A percentile compares a stretch with the other conserved stretches of the same genome.
These are phyloP conservation scores for Tribolium madens DNA, from an alignment of 1,140 invertebrate species.

Conservation along the genomic window DNA sequence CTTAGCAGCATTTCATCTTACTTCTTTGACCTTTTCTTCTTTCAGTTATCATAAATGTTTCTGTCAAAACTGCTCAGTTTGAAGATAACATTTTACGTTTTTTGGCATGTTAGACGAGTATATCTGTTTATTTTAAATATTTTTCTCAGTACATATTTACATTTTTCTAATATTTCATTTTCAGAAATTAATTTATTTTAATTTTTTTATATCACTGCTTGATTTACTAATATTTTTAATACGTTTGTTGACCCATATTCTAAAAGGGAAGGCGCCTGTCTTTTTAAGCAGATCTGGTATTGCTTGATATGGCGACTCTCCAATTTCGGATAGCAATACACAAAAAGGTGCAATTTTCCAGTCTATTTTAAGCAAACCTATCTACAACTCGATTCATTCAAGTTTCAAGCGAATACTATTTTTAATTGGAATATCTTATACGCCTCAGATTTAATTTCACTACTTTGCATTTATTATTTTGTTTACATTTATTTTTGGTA, in stretches of 20 bases:
- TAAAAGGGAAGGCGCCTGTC: neutral
- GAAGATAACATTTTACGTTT: too few species aligned
- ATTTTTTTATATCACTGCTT: too few species aligned
- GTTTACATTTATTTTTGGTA: too few species aligned
- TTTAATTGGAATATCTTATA: neutral
- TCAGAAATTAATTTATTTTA: too few species aligned
- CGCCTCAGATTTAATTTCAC: neutral
- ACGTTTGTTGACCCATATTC: conserved; percentile 12
- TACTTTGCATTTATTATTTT: neutral
- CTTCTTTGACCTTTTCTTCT: too few species aligned
- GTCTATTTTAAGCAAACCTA: neutral
- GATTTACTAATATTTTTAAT: neutral
- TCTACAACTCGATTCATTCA: neutral
- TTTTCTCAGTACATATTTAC: too few species aligned
- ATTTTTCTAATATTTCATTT: too few species aligned
- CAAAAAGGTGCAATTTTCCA: conserved; percentile 12
- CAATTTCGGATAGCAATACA: conserved; percentile 5
- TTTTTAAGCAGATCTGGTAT: conserved; percentile 16
- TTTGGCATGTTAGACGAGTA: too few species aligned
- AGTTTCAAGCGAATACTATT: neutral
- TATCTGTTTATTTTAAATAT: too few species aligned
- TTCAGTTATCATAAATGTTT: too few species aligned
- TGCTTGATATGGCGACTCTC: conserved; percentile 8
- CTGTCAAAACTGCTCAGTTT: too few species aligned
- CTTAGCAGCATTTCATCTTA: too few species aligned